Base-by-base conservation (phyloP, 2,888 invertebrate species). In the Plagodis pulveraria region DNA sequence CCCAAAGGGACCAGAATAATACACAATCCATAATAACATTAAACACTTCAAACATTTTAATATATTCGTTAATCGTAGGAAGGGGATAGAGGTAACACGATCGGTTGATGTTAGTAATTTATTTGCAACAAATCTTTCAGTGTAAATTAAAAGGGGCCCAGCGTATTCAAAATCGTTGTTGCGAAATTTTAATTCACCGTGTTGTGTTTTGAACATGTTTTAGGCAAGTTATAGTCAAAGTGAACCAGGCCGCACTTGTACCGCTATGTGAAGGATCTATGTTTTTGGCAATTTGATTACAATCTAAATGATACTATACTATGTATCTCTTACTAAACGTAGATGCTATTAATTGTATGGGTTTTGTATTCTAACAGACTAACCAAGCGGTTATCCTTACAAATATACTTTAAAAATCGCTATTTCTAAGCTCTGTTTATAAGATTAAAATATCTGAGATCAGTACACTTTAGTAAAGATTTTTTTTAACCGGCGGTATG, bases 61-160 rank as follows among this genome's bases (percentile, higher is more conserved):
- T 61, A 53, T 59, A 67, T 69, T 62, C 67, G 49, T 53, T 48
- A 62, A 58, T 64, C 52, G 63, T 66, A 67, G 50, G 69, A 46
- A 48, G 66, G 67, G 74, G 65, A 66, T 68, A 56, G 65, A 50
- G 56, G 83, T 73, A 81, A 84, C 76, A 56, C 62, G 76, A 84
- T 76, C 80, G 72, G 72, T 69, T 70, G 67, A 69, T 77, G 76
- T 71, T 60, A 64, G 72, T 76, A 71, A 84, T 87, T 86, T 83
- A 83, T 81, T 83, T 70, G 79, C 84, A 68, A 87, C 84, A 81
- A 83, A 83, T 86, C 79, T 50, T 58, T 54, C 50, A 55, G 47
- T 45, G 53, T 38, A 55, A 41, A 41, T 41, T 41, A 41, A 41
- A 50, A 42, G n/a, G 52, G 61, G 50, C 35, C 12, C 36, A 11